Evolutionary conservation across 2,113 vertebrate genomes (phyloP).

Genomic region (Centropus unirufus): DNA sequence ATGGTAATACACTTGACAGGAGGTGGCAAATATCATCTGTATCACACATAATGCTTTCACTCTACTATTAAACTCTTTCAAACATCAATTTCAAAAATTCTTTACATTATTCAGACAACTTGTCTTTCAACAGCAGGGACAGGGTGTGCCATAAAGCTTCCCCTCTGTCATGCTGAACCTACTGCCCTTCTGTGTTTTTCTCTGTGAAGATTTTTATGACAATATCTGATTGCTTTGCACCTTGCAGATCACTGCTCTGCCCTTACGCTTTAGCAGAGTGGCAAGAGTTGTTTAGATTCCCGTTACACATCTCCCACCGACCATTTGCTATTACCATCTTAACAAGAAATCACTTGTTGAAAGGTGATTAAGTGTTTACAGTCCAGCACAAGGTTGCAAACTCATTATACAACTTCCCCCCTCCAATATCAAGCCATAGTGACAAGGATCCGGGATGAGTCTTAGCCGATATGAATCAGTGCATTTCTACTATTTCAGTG

Average conservation of each 20-base stretch:
- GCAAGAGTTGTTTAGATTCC: conserved; percentile 22
- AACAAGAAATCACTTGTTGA: conserved; percentile 25
- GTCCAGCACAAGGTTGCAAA: conserved; percentile 7
- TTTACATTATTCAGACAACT: background rate
- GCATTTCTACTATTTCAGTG: background rate
- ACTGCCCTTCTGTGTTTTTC: background rate
- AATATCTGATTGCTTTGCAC: conserved; percentile 1
- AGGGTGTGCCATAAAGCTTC: background rate
- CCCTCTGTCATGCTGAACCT: background rate
- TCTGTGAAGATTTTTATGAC: background rate
- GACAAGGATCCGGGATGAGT: background rate
- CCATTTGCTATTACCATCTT: conserved; percentile 19
- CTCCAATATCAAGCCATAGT: background rate
- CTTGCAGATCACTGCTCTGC: conserved; percentile 12
- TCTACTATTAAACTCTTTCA: background rate
- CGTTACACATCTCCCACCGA: background rate
- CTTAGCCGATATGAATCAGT: background rate
- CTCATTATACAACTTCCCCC: background rate
- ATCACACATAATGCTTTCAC: background rate
- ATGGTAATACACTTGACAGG: background rate
- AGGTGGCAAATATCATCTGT: background rate
- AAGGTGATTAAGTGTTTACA: conserved; percentile 34
- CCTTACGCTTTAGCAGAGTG: background rate
- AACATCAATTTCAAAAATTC: background rate
- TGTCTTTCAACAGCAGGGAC: background rate